These are phyloP conservation scores for Peromyscus melanophrys DNA, from an alignment of 2,797 vertebrate species.

Conservation along the genomic window DNA sequence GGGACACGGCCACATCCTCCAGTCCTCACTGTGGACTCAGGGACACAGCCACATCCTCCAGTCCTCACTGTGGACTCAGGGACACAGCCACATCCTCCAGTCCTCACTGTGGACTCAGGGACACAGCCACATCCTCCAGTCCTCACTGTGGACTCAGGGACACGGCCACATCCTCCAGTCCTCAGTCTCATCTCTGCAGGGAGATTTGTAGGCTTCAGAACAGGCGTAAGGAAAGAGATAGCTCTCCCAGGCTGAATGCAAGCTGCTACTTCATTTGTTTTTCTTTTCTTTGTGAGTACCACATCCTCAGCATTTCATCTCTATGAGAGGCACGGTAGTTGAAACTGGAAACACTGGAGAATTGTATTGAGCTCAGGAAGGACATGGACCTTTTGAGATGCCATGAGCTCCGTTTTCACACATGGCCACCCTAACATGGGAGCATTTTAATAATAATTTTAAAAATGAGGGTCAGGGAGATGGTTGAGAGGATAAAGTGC, in stretches of 20 bases:
- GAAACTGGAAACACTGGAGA: slow-evolving; percentile 15
- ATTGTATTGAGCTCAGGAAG: background rate
- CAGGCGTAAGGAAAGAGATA: slow-evolving; percentile 15
- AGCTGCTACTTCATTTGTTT: background rate
- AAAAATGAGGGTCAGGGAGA: background rate
- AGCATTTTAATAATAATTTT: background rate
- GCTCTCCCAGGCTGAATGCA: slow-evolving; percentile 3
- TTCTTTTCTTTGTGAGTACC: background rate
- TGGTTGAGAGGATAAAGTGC: background rate
- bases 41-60: background rate
- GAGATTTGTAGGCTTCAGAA: slow-evolving; percentile 5
- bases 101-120: background rate
- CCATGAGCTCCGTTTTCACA: background rate
- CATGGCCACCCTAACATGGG: background rate
- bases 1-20: background rate
- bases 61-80: slow-evolving; percentile 16
- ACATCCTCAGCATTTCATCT: background rate
- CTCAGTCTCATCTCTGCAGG: background rate
- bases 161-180: background rate
- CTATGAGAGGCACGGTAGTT: background rate
- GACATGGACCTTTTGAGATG: background rate
- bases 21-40: background rate
- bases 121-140: background rate
- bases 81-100: background rate
- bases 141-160: slow-evolving; percentile 7